Percentiles rank a stretch among this genome's conserved stretches.
Conservation (phyloP, 2,797 vertebrate genomes). For the Chloroceryle inda region DNA sequence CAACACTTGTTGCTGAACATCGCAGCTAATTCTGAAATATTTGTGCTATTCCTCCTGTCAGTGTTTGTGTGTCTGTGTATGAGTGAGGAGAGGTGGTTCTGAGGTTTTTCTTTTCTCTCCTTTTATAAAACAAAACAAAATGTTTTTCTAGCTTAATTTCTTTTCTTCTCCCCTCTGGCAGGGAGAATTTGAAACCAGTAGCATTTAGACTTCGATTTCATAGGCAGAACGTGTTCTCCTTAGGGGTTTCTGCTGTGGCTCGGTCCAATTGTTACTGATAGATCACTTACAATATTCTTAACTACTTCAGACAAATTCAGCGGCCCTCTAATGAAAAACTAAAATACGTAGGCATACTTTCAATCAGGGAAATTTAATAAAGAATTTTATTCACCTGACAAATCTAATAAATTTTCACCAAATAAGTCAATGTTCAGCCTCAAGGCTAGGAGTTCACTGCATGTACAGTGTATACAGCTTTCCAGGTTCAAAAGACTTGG, state of each 20-base stretch:
- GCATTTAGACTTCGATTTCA: not conserved
- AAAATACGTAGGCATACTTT: conserved; percentile 21
- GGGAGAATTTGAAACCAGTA: conserved; percentile 26
- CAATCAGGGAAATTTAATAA: conserved; percentile 49
- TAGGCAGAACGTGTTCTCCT: not conserved
- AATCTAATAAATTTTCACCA: conserved; percentile 63
- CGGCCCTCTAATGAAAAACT: not conserved
- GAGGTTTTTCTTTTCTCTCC: not conserved
- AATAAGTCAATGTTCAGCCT: conserved; percentile 20
- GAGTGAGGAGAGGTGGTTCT: not conserved
- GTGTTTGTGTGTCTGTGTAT: not conserved
- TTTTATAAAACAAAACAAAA: not conserved
- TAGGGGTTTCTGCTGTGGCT: not conserved
- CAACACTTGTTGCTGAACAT: not conserved
- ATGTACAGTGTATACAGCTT: not conserved
- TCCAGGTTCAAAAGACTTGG: not conserved
- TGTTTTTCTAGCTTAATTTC: not conserved
- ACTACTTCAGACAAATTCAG: conserved; percentile 57
- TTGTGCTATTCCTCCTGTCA: not conserved
- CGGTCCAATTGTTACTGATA: conserved; percentile 14
- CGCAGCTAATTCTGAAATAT: not conserved
- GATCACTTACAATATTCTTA: conserved; percentile 31
- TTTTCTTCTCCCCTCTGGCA: not conserved
- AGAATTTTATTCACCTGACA: conserved; percentile 67
- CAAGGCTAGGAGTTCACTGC: not conserved